Base-by-base conservation (phyloP, 2,888 invertebrate species). In the Netelia virgata region DNA sequence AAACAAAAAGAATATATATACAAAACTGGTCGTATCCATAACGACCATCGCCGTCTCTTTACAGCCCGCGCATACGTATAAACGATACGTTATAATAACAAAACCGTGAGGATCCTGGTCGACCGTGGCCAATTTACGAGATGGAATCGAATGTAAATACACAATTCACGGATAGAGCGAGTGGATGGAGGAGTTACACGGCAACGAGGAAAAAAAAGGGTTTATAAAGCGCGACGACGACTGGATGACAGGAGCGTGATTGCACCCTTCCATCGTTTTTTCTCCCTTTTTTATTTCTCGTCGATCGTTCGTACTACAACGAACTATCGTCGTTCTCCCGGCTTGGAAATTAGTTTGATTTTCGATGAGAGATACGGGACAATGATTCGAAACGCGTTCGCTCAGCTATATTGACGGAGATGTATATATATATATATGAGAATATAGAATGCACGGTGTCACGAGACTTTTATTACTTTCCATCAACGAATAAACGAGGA, bases 171-270 rank as follows among this genome's bases (percentile, higher is more conserved):
- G 36, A 53, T 47, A 61, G 20, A 76, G 10, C 64, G 69, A 57
- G 75, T 70, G 80, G 76, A 81, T 77, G 76, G 28, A 18, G 82
- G 84, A 82, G 70, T 73, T 77, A 76, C 81, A 79, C 80, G 83
- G 83, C 80, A 79, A 82, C 83, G 84, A 77, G n/a, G n/a, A n/a
- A 85, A 85, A 86, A 79, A 74, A 87, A 86, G 79, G 84, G 84
- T 68, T 81, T 41, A 11, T 3, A 14, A 47, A 2, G 41, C 20
- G 18, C 41, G 72, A 72, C 53, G 20, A 69, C 23, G 23, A 57
- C 57, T 3, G 69, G 55, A 55, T 20, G n/a, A 28, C 28, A 53
- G 28, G 36, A 70, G 53, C 55, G 69, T 53, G 55, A 16, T 23
- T 47, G 47, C 47, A 47, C 47, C 11, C 47, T 47, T 47, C 47